These are phyloP conservation scores for Puntigrus tetrazona DNA, from an alignment of 2,113 vertebrate genomes.

Conservation along the genomic window DNA sequence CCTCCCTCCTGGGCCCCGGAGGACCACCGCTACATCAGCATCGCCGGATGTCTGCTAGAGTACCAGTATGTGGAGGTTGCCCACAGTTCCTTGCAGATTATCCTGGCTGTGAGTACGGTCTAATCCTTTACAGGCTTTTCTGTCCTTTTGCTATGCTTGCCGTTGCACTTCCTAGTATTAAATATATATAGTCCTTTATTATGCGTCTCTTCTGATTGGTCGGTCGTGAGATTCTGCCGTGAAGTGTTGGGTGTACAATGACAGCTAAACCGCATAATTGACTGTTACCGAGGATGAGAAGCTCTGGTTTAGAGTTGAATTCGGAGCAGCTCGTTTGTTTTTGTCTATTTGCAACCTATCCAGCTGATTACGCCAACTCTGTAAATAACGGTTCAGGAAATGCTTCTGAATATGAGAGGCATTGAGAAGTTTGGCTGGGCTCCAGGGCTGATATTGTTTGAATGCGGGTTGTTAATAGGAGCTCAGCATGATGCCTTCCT, in stretches of 20 bases:
- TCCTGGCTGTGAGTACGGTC: conserved; percentile 92
- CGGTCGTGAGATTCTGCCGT: not conserved
- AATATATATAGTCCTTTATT: not conserved
- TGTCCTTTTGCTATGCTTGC: not conserved
- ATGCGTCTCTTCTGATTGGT: not conserved
- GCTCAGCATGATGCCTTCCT: conserved; percentile 3
- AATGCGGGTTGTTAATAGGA: conserved; percentile 36
- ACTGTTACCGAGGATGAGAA: not conserved
- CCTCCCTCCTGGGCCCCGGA: conserved; percentile 97
- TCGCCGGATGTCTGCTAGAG: conserved; percentile 93
- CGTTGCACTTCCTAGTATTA: not conserved
- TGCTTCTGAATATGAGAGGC: not conserved
- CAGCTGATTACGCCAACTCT: conserved; percentile 7
- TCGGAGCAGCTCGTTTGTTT: not conserved
- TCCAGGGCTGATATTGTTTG: conserved; percentile 37
- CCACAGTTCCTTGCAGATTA: conserved; percentile 95
- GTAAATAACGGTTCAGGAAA: conserved; percentile 5
- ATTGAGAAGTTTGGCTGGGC: conserved; percentile 6
- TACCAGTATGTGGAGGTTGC: conserved; percentile 99
- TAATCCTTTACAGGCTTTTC: not conserved
- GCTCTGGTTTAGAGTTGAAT: not conserved
- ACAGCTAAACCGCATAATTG: not conserved
- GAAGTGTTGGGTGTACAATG: not conserved
- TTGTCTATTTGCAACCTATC: not conserved
- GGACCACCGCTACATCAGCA: conserved; percentile 97